A percentile compares a stretch with the other conserved stretches of the same genome.
These are phyloP conservation scores for Coptodon rendalli DNA, from an alignment of 2,113 vertebrate genomes.

Conservation along the genomic window DNA sequence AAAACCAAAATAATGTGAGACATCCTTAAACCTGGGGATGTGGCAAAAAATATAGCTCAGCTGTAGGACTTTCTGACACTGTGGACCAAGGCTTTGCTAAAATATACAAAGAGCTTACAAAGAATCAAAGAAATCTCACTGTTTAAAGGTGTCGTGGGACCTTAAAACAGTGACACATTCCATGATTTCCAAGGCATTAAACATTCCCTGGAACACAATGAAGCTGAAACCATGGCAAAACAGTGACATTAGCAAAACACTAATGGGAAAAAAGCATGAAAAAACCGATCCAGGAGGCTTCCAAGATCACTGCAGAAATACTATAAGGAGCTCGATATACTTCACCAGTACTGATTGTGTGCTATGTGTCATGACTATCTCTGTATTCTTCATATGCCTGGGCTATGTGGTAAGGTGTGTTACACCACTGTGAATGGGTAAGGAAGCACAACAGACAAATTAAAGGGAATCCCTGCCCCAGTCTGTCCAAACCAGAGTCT, in stretches of 20 bases:
- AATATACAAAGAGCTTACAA: neutral
- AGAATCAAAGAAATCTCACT: neutral
- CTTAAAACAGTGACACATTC: neutral
- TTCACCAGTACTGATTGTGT: neutral
- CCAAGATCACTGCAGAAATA: neutral
- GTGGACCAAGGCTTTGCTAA: neutral
- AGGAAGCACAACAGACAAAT: neutral
- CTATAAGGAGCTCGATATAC: neutral
- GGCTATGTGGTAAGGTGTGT: neutral
- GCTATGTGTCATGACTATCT: neutral
- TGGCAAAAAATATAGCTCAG: neutral
- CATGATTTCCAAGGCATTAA: neutral
- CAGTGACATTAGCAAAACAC: accelerated
- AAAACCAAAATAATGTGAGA: neutral
- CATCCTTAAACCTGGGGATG: neutral
- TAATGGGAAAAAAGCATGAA: neutral
- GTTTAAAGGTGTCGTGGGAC: neutral
- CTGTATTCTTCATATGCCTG: neutral
- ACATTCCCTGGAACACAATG: neutral
- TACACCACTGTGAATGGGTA: accelerated
- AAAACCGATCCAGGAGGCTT: accelerated
- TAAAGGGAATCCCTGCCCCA: neutral
- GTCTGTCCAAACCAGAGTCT: neutral
- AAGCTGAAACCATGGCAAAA: neutral
- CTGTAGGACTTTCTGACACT: accelerated